Base-by-base conservation (phyloP, 2,797 vertebrate species). In the Salarias fasciatus region DNA sequence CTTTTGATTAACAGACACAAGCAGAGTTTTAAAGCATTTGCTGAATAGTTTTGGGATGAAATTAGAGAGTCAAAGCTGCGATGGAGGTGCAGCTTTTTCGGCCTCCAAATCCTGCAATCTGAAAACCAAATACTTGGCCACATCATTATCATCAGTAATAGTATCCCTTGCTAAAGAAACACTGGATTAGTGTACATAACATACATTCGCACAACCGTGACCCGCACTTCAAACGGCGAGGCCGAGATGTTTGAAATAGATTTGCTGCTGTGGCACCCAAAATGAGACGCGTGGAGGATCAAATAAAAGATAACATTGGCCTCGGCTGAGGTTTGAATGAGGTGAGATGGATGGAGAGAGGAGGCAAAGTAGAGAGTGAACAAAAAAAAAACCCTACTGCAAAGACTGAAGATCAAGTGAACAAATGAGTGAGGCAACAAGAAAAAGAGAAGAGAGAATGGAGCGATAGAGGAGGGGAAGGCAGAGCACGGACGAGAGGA, bases 101-200 rank as follows among this genome's bases (percentile, higher is more conserved):
- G 61, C 70, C 65, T 72, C 67, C 3, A 47, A 57, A 72, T 73
- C 55, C 63, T 73, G 66, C 63, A 73, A 63, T 53, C 66, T 66
- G 48, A 68, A 85, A 85, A 80, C 70, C 41, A 73, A 63, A 76
- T 69, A 75, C 48, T 43, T 57, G n/a, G 77, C 65, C 77, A 65
- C 81, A 79, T 81, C 58, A 82, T 84, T 78, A 85, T 82, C 78
- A 81, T 86, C 73, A 72, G 82, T 80, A 83, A 86, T 63, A 65
- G 68, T 66, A 83, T 77, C 71, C 75, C 57, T 77, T 36, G 35
- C 78, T 60, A 33, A 59, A 78, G 69, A 79, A 85, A 85, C 63
- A 84, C 6, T 62, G 77, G 69, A 77, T 85, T 58, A 74, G 63
- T 81, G 46, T 70, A 62, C 56, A 36, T 81, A 71, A 79, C 60